phyloP scores from a whole-genome alignment of 2,888 invertebrate genomes.

The Sarcophaga variegata region DNA sequence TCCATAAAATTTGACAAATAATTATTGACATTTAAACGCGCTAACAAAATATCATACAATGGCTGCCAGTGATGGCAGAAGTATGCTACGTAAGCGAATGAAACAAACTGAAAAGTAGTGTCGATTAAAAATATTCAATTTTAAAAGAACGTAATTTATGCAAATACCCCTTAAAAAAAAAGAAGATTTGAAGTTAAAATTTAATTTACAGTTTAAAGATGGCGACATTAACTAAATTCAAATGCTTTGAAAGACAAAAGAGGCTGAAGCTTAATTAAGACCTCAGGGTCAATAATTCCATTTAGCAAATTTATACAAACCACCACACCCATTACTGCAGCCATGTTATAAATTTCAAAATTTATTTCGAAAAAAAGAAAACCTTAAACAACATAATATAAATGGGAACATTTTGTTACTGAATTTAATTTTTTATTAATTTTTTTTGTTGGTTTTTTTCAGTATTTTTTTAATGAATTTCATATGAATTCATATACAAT shows the following conservation, averaged over 20 bases:
- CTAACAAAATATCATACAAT: conserved; percentile 34
- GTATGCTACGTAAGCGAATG: not conserved
- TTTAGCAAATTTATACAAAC: conserved; percentile 31
- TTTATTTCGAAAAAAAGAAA: conserved; percentile 34
- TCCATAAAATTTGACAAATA: conserved; percentile 57
- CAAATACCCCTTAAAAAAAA: conserved; percentile 9
- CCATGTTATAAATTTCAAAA: conserved; percentile 41
- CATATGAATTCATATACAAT: not conserved
- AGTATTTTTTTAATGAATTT: no score
- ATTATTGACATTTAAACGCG: conserved; percentile 54
- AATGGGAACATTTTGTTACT: not conserved
- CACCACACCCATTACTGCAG: not conserved
- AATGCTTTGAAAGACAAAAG: not conserved
- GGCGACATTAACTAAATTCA: conserved; percentile 25
- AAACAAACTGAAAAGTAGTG: not conserved
- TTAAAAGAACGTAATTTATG: conserved; percentile 28
- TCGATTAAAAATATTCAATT: conserved; percentile 30
- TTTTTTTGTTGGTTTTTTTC: no score
- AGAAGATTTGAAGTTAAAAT: not conserved
- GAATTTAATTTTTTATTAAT: no score
- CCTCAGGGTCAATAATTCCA: conserved; percentile 60
- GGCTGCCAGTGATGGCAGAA: conserved; percentile 18
- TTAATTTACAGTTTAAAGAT: conserved; percentile 27
- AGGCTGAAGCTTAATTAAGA: conserved; percentile 13
- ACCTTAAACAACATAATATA: not conserved